Evolutionary conservation across 2,113 vertebrate genomes (phyloP).

Genomic region (Pithys albifrons): DNA sequence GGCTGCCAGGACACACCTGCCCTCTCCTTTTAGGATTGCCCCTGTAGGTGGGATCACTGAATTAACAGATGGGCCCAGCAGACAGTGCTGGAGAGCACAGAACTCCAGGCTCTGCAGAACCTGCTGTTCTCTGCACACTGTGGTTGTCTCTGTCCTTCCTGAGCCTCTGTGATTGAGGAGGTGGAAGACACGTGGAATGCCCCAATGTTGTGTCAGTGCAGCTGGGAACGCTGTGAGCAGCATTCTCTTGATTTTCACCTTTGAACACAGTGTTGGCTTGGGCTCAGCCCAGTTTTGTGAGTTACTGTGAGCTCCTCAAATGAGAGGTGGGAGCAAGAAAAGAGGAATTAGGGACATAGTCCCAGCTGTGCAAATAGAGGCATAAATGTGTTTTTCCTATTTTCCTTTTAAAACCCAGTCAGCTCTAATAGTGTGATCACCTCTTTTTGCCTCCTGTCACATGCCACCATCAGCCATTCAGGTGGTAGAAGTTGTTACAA

Average conservation of each 20-base stretch:
- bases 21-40: too few species aligned
- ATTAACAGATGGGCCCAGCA: neutral
- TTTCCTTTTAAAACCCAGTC: neutral
- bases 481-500: neutral
- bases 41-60: rapidly evolving
- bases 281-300: neutral
- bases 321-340: neutral
- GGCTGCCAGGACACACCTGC: neutral
- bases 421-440: neutral
- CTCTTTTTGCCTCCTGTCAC: neutral
- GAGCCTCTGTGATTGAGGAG: neutral
- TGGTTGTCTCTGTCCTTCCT: neutral
- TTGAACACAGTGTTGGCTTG: neutral
- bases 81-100: neutral
- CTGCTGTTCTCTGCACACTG: neutral
- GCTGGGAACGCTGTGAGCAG: neutral
- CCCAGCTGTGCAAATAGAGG: neutral
- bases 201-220: neutral
- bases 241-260: neutral
- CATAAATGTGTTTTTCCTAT: neutral
- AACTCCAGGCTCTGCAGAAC: neutral
- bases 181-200: neutral
- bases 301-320: neutral
- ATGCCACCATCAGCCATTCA: neutral
- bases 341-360: neutral